Base-by-base conservation (phyloP, 2,797 vertebrate species). In the Protosalanx chinensis region DNA sequence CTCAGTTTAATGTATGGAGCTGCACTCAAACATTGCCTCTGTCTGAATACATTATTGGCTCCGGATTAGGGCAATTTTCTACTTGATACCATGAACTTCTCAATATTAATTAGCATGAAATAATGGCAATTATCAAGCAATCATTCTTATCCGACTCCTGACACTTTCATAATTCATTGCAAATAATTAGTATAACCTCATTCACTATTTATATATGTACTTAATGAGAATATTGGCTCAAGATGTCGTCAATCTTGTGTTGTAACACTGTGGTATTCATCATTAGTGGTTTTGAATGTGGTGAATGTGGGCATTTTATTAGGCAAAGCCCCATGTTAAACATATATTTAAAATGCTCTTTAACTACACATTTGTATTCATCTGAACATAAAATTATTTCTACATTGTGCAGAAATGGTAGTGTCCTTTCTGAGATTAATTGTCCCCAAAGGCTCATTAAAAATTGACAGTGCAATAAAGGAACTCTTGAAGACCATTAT, bases 71-170 rank as follows among this genome's bases (percentile, higher is more conserved):
- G 53, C 65, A 23, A 63, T 84, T 79, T 33, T 61, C 74, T 15
- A 67, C 76, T 78, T 23, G 71, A 77, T 79, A 79, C 60, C 82
- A 3, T 76, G 79, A 78, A 75, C 80, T 72, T 71, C 80, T 88
- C 74, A 83, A 84, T 82, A 82, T 87, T 81, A 30, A 88, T 84
- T 57, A 67, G 69, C 32, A 27, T 84, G 58, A 81, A 80, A 74
- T 59, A 49, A 81, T 0, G 8, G 73, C 76, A 77, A 68, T 84
- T 75, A 76, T 30, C 13, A 62, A 64, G 59, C 79, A 66, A 66
- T 84, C 76, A 84, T 73, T 78, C 86, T 85, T 79, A 60, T 63
- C 10, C 23, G 10, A 18, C 61, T 72, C 66, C 6, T 81, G 71
- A 79, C 68, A 82, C 65, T 72, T 57, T 57, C 10, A 78, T 80